A percentile compares a stretch with the other conserved stretches of the same genome.
Conservation (phyloP, 2,797 vertebrate species). For the Rousettus madagascariensis region DNA sequence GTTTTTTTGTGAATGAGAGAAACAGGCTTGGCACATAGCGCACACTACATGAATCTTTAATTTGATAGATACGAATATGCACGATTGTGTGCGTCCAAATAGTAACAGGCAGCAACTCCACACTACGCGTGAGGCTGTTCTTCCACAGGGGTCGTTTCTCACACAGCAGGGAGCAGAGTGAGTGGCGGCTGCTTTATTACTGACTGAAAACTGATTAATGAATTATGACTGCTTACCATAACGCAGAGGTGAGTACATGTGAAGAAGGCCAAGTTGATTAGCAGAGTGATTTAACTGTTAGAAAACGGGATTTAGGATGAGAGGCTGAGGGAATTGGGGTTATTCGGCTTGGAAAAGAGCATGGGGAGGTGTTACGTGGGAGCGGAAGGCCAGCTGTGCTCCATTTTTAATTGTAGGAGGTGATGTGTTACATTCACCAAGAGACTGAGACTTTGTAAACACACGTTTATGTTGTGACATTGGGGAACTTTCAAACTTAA, state of each 20-base stretch:
- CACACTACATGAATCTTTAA: neutral
- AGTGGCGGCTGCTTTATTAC: conserved; percentile 48
- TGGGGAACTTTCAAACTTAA: conserved; percentile 50
- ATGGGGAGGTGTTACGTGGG: neutral
- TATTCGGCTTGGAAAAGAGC: conserved; percentile 51
- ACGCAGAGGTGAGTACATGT: conserved; percentile 68
- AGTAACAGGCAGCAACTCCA: neutral
- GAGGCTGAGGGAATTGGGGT: conserved; percentile 71
- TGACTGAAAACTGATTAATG: conserved; percentile 65
- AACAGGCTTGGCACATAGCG: neutral
- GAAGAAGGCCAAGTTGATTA: conserved; percentile 68
- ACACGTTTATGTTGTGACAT: conserved; percentile 49
- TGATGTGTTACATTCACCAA: conserved; percentile 47
- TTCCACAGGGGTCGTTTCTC: neutral
- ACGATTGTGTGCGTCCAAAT: neutral
- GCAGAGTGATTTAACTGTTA: conserved; percentile 67
- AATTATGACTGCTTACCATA: conserved; percentile 68
- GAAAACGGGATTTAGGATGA: conserved; percentile 67
- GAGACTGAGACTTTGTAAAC: conserved; percentile 43
- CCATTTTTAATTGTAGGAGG: conserved; percentile 55
- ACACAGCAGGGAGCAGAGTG: neutral
- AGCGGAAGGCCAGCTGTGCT: conserved; percentile 63
- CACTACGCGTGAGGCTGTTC: neutral
- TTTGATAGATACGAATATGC: neutral
- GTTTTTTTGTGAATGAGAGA: neutral